Conservation (phyloP, 1,140 invertebrate genomes). For the Brachionus rotundiformis region DNA sequence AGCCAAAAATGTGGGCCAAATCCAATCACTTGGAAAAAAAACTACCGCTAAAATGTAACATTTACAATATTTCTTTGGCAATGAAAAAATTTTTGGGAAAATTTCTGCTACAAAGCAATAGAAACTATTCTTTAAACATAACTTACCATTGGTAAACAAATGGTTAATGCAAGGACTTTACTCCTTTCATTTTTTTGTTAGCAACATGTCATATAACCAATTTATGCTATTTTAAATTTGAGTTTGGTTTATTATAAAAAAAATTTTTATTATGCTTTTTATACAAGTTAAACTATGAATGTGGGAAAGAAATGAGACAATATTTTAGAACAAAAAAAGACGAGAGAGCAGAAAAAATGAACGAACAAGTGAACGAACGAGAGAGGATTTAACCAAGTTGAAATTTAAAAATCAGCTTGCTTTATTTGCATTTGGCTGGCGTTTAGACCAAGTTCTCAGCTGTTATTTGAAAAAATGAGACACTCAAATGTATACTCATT, state of each 20-base stretch:
- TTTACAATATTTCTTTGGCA: too few species aligned
- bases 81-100: too few species aligned
- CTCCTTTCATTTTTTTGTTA: not conserved
- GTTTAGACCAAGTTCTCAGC: conserved; percentile 4
- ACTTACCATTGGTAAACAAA: not conserved
- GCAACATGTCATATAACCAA: not conserved
- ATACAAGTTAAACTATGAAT: conserved; percentile 27
- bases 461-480: not conserved
- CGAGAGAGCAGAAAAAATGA: not conserved
- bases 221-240: conserved; percentile 11
- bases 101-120: too few species aligned
- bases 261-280: conserved; percentile 36
- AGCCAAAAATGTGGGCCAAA: too few species aligned
- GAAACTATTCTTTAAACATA: too few species aligned
- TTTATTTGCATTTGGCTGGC: not conserved
- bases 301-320: conserved; percentile 1
- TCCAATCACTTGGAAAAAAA: too few species aligned
- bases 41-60: too few species aligned
- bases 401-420: not conserved
- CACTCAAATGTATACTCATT: conserved; percentile 13
- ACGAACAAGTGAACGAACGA: not conserved
- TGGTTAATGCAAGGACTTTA: conserved; percentile 3
- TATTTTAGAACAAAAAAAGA: not conserved
- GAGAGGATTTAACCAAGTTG: not conserved
- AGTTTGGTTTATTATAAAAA: conserved; percentile 23